Evolutionary conservation across 2,797 vertebrate species (phyloP), one percentile per base, ranked within the genome.

Genomic region (Lepidocolaptes lacrymiger): DNA sequence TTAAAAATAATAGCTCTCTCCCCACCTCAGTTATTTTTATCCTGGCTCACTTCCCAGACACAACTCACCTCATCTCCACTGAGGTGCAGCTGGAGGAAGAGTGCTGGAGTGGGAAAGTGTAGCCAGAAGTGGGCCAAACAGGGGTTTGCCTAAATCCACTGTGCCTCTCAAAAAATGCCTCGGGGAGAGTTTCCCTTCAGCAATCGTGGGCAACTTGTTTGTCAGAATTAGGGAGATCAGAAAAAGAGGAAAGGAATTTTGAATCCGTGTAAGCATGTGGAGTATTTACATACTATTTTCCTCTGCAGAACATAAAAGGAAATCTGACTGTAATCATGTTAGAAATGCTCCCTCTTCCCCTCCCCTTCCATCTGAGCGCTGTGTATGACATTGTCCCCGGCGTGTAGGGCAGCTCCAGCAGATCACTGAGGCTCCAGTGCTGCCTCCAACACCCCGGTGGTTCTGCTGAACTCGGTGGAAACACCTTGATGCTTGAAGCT

Each of bases 241-340:
- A 91, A 74, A 74, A 85, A 61, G 52, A 72, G 49, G 59, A 87
- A 72, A 74, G 68, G 77, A 79, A 83, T 58, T 46, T 83, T 89
- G 64, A 72, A 55, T 72, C 68, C 18, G 2, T 7, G 14, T 30
- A 71, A 84, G 54, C 88, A 77, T 30, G 9, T 54, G 87, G 36
- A 22, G 66, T 12, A 77, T 95, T 93, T 95, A 61, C 94, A 96
- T 95, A 37, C 54, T 72, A 2, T 95, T 95, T 94, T 88, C 85
- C 91, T 78, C 79, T 64, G 85, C 82, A 81, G 91, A 88, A 91
- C 89, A 86, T 91, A 43, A 85, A 95, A 95, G 92, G 41, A 79
- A 96, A 52, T 66, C 72, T 89, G 95, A 81, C 90, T 84, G 84
- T 95, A 93, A 93, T 95, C 84, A 71, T 32, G 67, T 96, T 91